A percentile compares a stretch with the other conserved stretches of the same genome.
Evolutionary conservation across 2,113 vertebrate genomes (phyloP).

Genomic region (Ciconia boyciana): DNA sequence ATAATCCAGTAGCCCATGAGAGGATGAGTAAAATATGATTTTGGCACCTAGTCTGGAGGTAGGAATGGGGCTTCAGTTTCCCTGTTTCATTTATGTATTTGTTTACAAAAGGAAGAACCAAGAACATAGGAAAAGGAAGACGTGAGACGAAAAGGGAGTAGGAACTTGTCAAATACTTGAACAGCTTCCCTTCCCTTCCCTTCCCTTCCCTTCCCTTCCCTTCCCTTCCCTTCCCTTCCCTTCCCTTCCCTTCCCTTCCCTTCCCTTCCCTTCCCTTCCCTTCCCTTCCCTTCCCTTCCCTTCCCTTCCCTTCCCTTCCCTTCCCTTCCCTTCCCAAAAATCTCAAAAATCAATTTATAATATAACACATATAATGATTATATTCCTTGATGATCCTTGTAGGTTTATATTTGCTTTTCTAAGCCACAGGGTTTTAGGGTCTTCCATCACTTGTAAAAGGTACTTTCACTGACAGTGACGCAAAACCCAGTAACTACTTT

Average conservation of each 20-base stretch:
- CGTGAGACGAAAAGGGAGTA: not conserved
- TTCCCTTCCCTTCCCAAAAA: not conserved
- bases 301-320: not conserved
- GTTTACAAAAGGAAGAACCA: not conserved
- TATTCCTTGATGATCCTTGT: not conserved
- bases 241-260: not conserved
- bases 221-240: not conserved
- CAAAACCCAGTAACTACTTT: not conserved
- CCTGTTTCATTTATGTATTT: not conserved
- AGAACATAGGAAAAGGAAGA: not conserved
- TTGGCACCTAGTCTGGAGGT: not conserved
- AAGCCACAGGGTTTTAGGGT: not conserved
- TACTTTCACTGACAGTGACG: not conserved
- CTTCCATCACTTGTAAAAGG: not conserved
- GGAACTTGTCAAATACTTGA: not conserved
- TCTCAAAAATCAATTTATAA: not conserved
- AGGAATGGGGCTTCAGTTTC: not conserved
- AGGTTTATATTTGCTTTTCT: not conserved
- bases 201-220: not conserved
- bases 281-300: not conserved
- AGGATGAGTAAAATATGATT: not conserved
- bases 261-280: not conserved
- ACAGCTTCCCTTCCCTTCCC: not conserved
- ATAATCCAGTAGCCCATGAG: not conserved
- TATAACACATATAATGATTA: not conserved